Conservation (phyloP, 2,797 vertebrate genomes). For the Poliocrania exsul region DNA sequence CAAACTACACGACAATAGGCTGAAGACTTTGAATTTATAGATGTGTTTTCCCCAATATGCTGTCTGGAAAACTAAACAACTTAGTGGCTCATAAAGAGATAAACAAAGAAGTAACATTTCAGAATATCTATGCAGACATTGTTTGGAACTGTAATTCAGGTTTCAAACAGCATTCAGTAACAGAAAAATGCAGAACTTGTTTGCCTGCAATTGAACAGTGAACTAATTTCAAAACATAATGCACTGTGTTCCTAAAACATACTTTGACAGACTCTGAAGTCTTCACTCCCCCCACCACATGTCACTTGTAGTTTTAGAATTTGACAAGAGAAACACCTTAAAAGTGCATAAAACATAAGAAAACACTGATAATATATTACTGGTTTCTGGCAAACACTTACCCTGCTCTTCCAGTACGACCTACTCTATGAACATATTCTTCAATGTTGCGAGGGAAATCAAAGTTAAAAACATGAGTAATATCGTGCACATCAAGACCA, state of each 20-base stretch:
- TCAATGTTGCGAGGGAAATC: conserved; percentile 96
- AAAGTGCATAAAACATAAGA: not conserved
- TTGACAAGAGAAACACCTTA: not conserved
- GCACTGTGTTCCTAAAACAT: not conserved
- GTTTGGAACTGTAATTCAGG: not conserved
- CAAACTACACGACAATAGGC: not conserved
- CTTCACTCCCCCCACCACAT: not conserved
- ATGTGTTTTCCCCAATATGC: not conserved
- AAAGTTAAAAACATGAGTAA: conserved; percentile 94
- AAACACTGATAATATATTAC: not conserved
- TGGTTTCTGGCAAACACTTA: conserved; percentile 58
- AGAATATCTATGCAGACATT: not conserved
- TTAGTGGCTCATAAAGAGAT: not conserved
- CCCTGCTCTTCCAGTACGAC: conserved; percentile 95
- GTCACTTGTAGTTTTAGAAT: not conserved
- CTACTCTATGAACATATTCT: conserved; percentile 95
- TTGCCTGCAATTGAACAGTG: not conserved
- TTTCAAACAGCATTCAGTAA: not conserved
- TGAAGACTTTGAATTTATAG: not conserved
- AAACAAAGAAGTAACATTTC: not conserved
- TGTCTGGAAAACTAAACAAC: not conserved
- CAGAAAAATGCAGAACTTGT: not conserved
- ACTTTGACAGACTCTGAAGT: not conserved
- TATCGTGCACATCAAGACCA: conserved; percentile 91
- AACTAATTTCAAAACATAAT: not conserved